These are phyloP conservation scores for Orchestes rusci DNA, from an alignment of 2,888 invertebrate species.

Conservation along the genomic window DNA sequence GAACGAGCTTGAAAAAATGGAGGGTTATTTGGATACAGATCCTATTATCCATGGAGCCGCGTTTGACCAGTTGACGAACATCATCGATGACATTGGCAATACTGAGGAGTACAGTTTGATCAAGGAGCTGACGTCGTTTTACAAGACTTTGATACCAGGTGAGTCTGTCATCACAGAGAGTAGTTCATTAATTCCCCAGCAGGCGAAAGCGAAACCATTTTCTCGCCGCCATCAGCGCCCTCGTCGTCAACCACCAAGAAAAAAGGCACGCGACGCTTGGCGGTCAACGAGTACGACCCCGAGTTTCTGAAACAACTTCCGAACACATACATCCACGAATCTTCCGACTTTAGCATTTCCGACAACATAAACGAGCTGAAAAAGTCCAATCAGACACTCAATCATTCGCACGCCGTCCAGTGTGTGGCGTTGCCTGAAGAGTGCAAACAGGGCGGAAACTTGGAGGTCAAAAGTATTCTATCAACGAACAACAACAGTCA, in stretches of 20 bases:
- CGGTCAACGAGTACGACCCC: constrained; percentile 38
- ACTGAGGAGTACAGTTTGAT: constrained; percentile 29
- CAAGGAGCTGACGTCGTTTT: constrained; percentile 35
- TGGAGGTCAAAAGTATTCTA: constrained; percentile 51
- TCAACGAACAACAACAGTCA: constrained; percentile 64
- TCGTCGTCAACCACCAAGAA: constrained; percentile 3
- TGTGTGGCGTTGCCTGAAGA: constrained; percentile 51
- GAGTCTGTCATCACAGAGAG: too few species aligned
- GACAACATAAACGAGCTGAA: constrained; percentile 43
- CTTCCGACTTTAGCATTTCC: constrained; percentile 36
- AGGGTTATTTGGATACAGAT: constrained; percentile 7
- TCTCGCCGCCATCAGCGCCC: constrained; percentile 34
- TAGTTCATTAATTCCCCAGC: too few species aligned
- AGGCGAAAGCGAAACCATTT: constrained; percentile 41
- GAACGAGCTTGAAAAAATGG: background rate
- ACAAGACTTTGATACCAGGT: constrained; percentile 43
- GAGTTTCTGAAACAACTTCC: background rate
- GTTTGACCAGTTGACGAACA: constrained; percentile 21
- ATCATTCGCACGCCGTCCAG: constrained; percentile 49
- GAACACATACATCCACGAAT: constrained; percentile 27
- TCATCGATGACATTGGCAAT: constrained; percentile 23
- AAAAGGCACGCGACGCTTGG: constrained; percentile 38
- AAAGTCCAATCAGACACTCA: constrained; percentile 37
- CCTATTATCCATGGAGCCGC: constrained; percentile 6
- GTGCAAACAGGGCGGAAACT: constrained; percentile 46